These are phyloP conservation scores for Diaperis boleti DNA, from an alignment of 2,888 invertebrate species.

Conservation along the genomic window DNA sequence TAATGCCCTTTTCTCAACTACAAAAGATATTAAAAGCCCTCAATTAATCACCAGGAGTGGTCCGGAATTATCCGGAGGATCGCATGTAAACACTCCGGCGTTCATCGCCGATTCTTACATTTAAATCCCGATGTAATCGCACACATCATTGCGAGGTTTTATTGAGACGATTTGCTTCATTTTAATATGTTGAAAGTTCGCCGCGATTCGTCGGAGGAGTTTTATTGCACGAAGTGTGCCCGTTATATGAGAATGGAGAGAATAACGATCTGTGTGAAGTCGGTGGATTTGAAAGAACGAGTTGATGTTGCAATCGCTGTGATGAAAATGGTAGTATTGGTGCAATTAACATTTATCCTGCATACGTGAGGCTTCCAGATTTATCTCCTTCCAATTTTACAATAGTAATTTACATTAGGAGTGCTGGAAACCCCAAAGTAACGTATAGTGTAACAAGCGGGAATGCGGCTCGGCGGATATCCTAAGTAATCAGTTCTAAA, in stretches of 20 bases:
- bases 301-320: too few relatives aligned
- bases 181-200: slow-evolving; percentile 7
- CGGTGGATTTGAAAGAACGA: background rate
- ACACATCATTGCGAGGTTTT: slow-evolving; percentile 13
- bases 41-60: slow-evolving; percentile 21
- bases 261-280: background rate
- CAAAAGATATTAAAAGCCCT: slow-evolving; percentile 21
- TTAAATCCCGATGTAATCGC: slow-evolving; percentile 3
- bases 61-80: slow-evolving; percentile 4
- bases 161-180: slow-evolving; percentile 3
- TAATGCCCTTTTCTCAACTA: slow-evolving; percentile 16
- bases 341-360: too few relatives aligned
- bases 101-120: slow-evolving; percentile 6
- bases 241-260: background rate
- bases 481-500: too few relatives aligned
- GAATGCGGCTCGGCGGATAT: too few relatives aligned
- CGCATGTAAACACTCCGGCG: background rate
- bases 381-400: too few relatives aligned
- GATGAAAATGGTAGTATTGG: too few relatives aligned
- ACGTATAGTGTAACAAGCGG: too few relatives aligned
- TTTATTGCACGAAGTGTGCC: background rate
- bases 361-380: too few relatives aligned
- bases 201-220: background rate
- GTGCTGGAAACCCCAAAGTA: too few relatives aligned
- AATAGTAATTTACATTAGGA: too few relatives aligned